These are phyloP conservation scores for Dinocampus coccinellae DNA, from an alignment of 2,888 invertebrate genomes.

Conservation along the genomic window DNA sequence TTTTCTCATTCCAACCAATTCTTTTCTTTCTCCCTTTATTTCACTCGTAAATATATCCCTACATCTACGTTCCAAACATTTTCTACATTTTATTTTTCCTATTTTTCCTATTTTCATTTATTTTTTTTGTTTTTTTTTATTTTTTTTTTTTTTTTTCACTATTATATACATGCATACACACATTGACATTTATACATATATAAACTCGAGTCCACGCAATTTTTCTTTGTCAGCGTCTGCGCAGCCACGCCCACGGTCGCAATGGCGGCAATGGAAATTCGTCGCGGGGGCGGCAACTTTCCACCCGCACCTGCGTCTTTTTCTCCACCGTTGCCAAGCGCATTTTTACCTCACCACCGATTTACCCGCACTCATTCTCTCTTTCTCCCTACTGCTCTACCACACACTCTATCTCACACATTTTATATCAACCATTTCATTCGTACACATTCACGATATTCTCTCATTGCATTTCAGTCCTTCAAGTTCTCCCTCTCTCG, in stretches of 20 bases:
- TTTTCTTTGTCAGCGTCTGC: conserved; percentile 66
- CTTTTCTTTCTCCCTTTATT: conserved; percentile 9
- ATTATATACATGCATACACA: conserved; percentile 38
- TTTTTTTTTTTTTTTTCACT: conserved; percentile 42
- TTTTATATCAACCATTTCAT: no score
- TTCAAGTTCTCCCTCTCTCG: no score
- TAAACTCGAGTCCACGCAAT: conserved; percentile 50
- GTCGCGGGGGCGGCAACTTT: conserved; percentile 59
- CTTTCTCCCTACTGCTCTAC: conserved; percentile 1
- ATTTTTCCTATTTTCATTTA: conserved; percentile 16
- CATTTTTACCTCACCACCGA: conserved; percentile 36
- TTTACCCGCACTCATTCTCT: background rate
- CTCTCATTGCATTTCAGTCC: conserved; percentile 15
- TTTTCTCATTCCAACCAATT: conserved; percentile 43
- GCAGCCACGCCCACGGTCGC: conserved; percentile 66
- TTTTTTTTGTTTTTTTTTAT: background rate
- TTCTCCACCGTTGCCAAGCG: conserved; percentile 42
- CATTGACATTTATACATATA: conserved; percentile 38
- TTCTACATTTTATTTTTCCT: conserved; percentile 31
- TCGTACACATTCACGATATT: no score
- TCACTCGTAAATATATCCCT: background rate
- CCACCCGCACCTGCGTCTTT: conserved; percentile 52
- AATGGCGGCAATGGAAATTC: conserved; percentile 58
- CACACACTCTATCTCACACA: background rate
- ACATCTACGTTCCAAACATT: background rate